These are phyloP conservation scores for Clavelina lepadiformis DNA, from an alignment of 23 tunicate species.

Conservation along the genomic window DNA sequence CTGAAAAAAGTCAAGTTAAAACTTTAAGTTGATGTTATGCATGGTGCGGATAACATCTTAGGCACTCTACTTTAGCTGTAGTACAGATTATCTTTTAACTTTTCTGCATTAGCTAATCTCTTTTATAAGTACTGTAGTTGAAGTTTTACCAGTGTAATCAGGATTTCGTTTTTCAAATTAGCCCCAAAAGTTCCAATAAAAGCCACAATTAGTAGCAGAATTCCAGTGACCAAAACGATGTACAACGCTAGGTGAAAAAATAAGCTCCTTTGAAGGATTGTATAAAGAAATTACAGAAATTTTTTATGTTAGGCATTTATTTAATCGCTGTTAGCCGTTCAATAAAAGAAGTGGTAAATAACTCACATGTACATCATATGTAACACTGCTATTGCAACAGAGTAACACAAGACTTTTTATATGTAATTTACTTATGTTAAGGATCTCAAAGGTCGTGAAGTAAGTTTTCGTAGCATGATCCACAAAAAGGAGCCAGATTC, in stretches of 20 bases:
- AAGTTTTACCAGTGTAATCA: constrained; percentile 51
- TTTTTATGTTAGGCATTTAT: neutral
- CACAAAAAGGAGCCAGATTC: constrained; percentile 84
- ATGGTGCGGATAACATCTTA: neutral
- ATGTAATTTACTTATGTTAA: constrained; percentile 39
- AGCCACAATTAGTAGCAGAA: constrained; percentile 66
- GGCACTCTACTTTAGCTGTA: neutral
- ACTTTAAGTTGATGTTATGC: neutral
- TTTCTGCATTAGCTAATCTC: neutral
- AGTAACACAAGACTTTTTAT: neutral
- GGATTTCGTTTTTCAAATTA: constrained; percentile 51
- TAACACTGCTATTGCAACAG: neutral
- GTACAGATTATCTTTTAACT: neutral
- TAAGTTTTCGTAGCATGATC: constrained; percentile 47
- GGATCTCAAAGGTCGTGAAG: constrained; percentile 35
- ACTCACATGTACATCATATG: too few species aligned
- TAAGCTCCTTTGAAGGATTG: neutral
- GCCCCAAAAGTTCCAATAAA: constrained; percentile 93
- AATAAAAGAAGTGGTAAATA: too few species aligned
- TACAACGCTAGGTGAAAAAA: constrained; percentile 46
- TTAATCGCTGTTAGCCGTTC: neutral
- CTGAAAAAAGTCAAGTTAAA: constrained; percentile 16
- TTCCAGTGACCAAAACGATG: constrained; percentile 52
- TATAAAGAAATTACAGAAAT: neutral
- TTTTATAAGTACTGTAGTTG: neutral